Evolutionary conservation across 1,140 invertebrate genomes (phyloP), one percentile per base, ranked within the genome.

Genomic region (Spodoptera frugiperda): DNA sequence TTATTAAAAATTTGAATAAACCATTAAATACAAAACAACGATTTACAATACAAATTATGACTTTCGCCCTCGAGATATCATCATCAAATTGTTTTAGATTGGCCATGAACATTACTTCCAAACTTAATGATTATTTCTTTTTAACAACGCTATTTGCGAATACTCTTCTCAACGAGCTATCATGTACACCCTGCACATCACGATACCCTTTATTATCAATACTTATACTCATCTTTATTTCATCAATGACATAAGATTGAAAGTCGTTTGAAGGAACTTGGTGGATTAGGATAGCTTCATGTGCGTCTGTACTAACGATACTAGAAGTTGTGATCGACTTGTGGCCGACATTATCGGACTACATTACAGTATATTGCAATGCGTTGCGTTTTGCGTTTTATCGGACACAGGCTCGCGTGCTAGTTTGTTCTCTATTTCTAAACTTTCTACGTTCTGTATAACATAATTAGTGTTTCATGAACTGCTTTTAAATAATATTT

Each of bases 91-190:
- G 30, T 55, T 57, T 54, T 71, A 71, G 53, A 71, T 71, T 44
- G 33, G 33, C 10, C 49, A 21, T 44, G 21, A 51, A 49, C 25
- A 54, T 54, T 55, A 71, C 17, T n/a, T 46, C 8, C 3, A 19
- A 33, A 53, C 30, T 70, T 71, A 71, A 71, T 71, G 68, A 12
- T 70, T 70, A 71, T 71, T 71, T 68, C 49, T 71, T 71, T 71
- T 46, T 55, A 71, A 71, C 68, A 71, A 71, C 10, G 8, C 15
- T 9, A 49, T 70, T 54, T 25, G n/a, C 68, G 5, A 71, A 55
- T 54, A 30, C 0, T 15, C 33, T 46, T 55, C 51, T n/a, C 39
- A 53, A 33, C 48, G 19, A 30, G 21, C 57, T 44, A 57, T 71
- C 15, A 54, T 70, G 8, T 10, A 39, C 33, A 9, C 6, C 1